Evolutionary conservation across 2,797 vertebrate species (phyloP).

Genomic region (Pseudocheirus occidentalis): DNA sequence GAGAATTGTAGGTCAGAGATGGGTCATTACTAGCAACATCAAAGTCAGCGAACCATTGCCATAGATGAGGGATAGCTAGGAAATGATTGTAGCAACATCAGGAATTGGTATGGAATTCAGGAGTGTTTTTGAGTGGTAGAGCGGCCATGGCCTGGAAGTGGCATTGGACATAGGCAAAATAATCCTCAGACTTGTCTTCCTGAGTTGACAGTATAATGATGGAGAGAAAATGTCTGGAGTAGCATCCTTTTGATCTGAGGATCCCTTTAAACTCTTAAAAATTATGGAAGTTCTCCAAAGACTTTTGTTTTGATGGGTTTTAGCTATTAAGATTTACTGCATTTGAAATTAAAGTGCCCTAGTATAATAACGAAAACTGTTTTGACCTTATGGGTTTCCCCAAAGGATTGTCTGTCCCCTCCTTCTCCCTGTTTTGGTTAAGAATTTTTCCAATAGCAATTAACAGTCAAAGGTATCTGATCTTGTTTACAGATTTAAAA

Average conservation of each 20-base stretch:
- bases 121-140: not conserved
- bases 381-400: not conserved
- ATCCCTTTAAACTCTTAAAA: not conserved
- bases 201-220: not conserved
- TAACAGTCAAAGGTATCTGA: not conserved
- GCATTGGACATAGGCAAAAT: not conserved
- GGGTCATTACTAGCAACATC: not conserved
- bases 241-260: not conserved
- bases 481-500: not conserved
- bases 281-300: not conserved
- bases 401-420: not conserved
- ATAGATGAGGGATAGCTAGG: not conserved
- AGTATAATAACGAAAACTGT: not conserved
- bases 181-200: not conserved
- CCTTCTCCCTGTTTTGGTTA: not conserved
- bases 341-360: not conserved
- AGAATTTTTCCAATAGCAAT: not conserved
- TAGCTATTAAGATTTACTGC: not conserved
- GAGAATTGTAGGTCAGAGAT: not conserved
- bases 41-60: not conserved
- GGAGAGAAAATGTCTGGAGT: not conserved
- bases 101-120: too few relatives aligned
- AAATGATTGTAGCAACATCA: not conserved
- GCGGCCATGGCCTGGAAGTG: not conserved
- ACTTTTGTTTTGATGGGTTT: not conserved